Conservation (phyloP, 2,113 vertebrate species). For the Perccottus glenii region DNA sequence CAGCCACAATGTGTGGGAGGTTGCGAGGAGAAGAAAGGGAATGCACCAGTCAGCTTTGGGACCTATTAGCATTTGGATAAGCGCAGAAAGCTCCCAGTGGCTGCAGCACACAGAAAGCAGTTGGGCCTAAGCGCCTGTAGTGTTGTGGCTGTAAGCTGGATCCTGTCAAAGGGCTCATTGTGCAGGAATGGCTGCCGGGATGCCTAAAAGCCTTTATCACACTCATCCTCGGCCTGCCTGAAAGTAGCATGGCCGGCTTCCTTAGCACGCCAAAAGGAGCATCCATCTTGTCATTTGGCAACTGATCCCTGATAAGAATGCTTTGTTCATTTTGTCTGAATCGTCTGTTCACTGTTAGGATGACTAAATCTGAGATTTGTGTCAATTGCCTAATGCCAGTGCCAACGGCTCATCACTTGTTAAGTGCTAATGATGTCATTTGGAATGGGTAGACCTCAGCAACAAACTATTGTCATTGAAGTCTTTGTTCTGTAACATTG, state of each 20-base stretch:
- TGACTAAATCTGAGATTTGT: slow-evolving; percentile 60
- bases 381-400: slow-evolving; percentile 55
- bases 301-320: slow-evolving; percentile 57
- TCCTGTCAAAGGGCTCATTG: slow-evolving; percentile 75
- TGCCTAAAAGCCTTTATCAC: slow-evolving; percentile 63
- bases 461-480: slow-evolving; percentile 44
- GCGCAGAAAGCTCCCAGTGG: slow-evolving; percentile 69
- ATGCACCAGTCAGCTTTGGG: slow-evolving; percentile 69
- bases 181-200: slow-evolving; percentile 57
- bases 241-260: slow-evolving; percentile 55
- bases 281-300: slow-evolving; percentile 56
- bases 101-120: slow-evolving; percentile 62
- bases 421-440: slow-evolving; percentile 51
- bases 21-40: slow-evolving; percentile 73
- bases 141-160: slow-evolving; percentile 55
- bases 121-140: slow-evolving; percentile 58
- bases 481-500: slow-evolving; percentile 27
- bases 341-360: slow-evolving; percentile 60
- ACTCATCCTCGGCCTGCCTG: slow-evolving; percentile 37
- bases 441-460: slow-evolving; percentile 40
- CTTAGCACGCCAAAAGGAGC: slow-evolving; percentile 39
- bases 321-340: slow-evolving; percentile 61
- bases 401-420: slow-evolving; percentile 69
- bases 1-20: slow-evolving; percentile 70
- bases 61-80: slow-evolving; percentile 81